phyloP scores from a whole-genome alignment of 1,140 invertebrate species.

The Aleiodes sp. region DNA sequence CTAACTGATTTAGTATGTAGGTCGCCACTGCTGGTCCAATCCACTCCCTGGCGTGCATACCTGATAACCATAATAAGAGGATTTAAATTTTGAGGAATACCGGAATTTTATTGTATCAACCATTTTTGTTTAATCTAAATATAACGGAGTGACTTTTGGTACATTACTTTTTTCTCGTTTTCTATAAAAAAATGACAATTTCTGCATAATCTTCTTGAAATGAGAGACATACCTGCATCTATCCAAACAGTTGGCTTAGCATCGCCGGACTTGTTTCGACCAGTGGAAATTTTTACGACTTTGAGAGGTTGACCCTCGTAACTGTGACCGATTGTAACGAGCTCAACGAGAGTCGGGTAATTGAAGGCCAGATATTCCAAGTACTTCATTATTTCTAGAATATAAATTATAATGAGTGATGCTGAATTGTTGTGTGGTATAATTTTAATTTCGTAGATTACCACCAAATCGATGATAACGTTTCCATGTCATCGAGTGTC shows the following conservation, averaged over 20 bases:
- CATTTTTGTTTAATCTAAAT: too few species aligned
- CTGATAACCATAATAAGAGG: slow-evolving; percentile 66
- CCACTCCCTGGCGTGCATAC: slow-evolving; percentile 93
- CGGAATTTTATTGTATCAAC: too few species aligned
- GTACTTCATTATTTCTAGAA: slow-evolving; percentile 75
- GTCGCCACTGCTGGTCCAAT: slow-evolving; percentile 87
- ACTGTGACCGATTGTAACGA: slow-evolving; percentile 79
- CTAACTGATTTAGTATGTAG: slow-evolving; percentile 83
- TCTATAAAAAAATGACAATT: too few species aligned
- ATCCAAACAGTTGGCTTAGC: slow-evolving; percentile 70
- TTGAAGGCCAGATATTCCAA: slow-evolving; percentile 77
- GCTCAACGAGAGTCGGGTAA: slow-evolving; percentile 75
- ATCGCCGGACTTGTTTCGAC: slow-evolving; percentile 54
- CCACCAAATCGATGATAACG: slow-evolving; percentile 75
- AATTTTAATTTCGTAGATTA: slow-evolving; percentile 50
- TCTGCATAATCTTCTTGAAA: neutral
- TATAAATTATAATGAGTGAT: slow-evolving; percentile 1
- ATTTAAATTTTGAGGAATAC: too few species aligned
- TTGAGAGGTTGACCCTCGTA: slow-evolving; percentile 79
- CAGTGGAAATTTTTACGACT: slow-evolving; percentile 70
- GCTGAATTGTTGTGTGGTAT: neutral
- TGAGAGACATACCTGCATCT: slow-evolving; percentile 65
- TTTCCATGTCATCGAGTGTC: slow-evolving; percentile 84
- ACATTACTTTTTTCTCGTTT: too few species aligned
- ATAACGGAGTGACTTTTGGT: too few species aligned